Conservation (phyloP, 2,113 vertebrate species). For the Pica pica region DNA sequence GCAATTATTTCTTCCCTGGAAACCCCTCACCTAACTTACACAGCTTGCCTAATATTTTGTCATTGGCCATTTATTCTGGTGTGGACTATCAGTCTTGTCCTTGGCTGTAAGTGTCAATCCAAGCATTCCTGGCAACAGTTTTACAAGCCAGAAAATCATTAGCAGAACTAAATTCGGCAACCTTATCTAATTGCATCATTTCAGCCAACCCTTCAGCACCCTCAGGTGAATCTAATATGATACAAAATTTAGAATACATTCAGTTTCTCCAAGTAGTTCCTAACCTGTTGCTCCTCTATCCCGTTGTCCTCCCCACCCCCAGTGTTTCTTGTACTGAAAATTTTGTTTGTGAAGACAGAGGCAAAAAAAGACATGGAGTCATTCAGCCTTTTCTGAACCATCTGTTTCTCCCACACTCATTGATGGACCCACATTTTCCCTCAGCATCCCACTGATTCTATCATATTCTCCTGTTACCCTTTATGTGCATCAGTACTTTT, state of each 20-base stretch:
- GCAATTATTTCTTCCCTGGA: background rate
- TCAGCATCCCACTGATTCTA: background rate
- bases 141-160: background rate
- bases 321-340: background rate
- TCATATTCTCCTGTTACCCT: background rate
- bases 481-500: background rate
- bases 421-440: background rate
- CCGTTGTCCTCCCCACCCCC: accelerated
- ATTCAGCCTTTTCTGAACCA: constrained; percentile 12
- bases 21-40: background rate
- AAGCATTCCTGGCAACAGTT: background rate
- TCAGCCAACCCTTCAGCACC: background rate
- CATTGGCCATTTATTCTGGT: background rate
- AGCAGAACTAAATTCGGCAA: background rate
- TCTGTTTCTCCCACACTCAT: background rate
- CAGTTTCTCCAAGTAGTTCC: background rate
- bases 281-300: background rate
- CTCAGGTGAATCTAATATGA: background rate
- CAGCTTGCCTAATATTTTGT: background rate
- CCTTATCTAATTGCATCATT: background rate
- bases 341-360: background rate
- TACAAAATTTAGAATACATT: background rate
- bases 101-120: background rate
- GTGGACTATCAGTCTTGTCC: background rate
- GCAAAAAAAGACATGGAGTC: background rate